Base-by-base conservation (phyloP, 2,888 invertebrate species). In the Agelastica alni region DNA sequence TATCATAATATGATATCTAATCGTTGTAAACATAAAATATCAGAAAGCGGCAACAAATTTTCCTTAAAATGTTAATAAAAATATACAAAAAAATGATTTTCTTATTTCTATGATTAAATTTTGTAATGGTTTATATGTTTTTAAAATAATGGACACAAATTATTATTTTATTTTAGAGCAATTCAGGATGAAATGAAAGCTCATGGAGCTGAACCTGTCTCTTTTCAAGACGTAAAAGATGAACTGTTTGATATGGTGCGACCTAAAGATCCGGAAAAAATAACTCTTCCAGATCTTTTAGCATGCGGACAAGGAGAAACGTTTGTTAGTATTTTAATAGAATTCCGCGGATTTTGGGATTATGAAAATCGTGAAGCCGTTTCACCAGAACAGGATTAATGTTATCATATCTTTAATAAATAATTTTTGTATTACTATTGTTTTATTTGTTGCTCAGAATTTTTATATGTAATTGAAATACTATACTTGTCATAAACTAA, bases 241-340 rank as follows among this genome's bases (percentile, higher is more conserved):
- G 96, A 97, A 79, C 91, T 97, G 64, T 97, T 96, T 79, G 97
- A 97, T 79, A 97, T 98, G 96, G 93, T 96, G 1, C 88, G 93
- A 59, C 95, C 96, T 0, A 84, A 82, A 53, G 86, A 96, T 75
- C 89, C 93, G 0, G 80, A 85, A 6, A 85, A 85, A 73, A 95
- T 97, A 62, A 95, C 94, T 0, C 78, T 96, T 2, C 85, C 87
- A 65, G 96, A 97, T 79, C 81, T 97, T 47, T 81, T 93, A 41
- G 81, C 82, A 52, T 87, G 94, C 77, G 94, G 94, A 0, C 94
- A 94, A 77, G 96, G 95, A 0, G 95, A 94, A 69, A 95, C 93
- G 0, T 91, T 96, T 55, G 87, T 96, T 30, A 94, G 93, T 69
- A 95, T 98, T 73, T 80, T 98, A 53, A 89, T 95, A 63, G 97